Percentiles rank a stretch among this genome's conserved stretches.
Evolutionary conservation across 30 jellyfish, hydroid and myxozoan species (phyloP).

Genomic region (Pelagia noctiluca): DNA sequence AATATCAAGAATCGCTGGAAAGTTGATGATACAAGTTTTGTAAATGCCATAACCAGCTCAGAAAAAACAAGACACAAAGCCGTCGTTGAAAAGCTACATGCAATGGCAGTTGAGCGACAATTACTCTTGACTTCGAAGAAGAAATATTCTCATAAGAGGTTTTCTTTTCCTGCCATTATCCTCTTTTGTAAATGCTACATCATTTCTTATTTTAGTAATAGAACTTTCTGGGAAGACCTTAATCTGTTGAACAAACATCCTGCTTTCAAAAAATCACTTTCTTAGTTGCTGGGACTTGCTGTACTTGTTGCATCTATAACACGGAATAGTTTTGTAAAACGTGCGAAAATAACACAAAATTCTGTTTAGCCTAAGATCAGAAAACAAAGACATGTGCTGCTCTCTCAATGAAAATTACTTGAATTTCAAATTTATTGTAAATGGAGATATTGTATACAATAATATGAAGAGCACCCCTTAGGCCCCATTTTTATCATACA

Average conservation of each 20-base stretch:
- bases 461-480: too few species aligned
- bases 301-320: too few species aligned
- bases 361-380: too few species aligned
- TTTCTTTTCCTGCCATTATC: neutral
- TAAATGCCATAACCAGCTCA: neutral
- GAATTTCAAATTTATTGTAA: too few species aligned
- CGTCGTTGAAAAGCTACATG: neutral
- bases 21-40: neutral
- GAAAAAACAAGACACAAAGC: neutral
- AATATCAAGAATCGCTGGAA: slow-evolving; percentile 4
- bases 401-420: neutral
- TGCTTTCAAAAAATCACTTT: too few species aligned
- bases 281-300: too few species aligned
- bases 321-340: too few species aligned
- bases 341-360: too few species aligned
- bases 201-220: too few species aligned
- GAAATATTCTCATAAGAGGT: slow-evolving; percentile 5
- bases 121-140: slow-evolving; percentile 16
- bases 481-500: neutral
- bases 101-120: slow-evolving; percentile 30
- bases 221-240: too few species aligned
- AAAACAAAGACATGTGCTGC: too few species aligned
- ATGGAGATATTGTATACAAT: neutral
- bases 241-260: too few species aligned
- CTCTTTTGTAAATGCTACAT: neutral